These are phyloP conservation scores for Agrenia bidenticulata DNA, from an alignment of 2,888 invertebrate genomes.

Conservation along the genomic window DNA sequence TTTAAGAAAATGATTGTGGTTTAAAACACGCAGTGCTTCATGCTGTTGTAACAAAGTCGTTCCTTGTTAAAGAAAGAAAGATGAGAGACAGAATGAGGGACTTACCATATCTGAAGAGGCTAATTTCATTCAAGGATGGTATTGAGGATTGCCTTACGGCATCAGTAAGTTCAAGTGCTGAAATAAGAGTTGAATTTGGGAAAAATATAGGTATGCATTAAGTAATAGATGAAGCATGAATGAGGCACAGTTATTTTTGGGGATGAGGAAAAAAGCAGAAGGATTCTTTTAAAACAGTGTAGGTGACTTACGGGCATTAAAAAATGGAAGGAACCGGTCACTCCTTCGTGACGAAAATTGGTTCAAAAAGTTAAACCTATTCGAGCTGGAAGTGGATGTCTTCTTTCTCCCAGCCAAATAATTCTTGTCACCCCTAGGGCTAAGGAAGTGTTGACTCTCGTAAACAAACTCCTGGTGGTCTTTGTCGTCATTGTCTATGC, in stretches of 20 bases:
- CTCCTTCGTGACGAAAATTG: background rate
- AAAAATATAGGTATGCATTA: background rate
- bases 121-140: constrained; percentile 24
- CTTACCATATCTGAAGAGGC: constrained; percentile 25
- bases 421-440: background rate
- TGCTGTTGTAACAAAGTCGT: too few species aligned
- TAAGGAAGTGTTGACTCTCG: constrained; percentile 17
- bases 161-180: constrained; percentile 25
- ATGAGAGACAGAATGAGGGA: background rate
- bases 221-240: background rate
- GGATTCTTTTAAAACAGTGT: background rate
- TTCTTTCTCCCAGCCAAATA: too few species aligned
- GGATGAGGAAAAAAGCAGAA: background rate
- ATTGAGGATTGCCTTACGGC: constrained; percentile 16
- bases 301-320: constrained; percentile 4
- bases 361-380: background rate
- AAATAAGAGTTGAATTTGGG: background rate
- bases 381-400: too few species aligned
- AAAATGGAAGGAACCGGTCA: constrained; percentile 6
- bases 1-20: too few species aligned
- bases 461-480: constrained; percentile 1
- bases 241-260: too few species aligned
- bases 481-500: background rate
- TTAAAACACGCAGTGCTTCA: too few species aligned
- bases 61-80: constrained; percentile 4